Base-by-base conservation (phyloP, 2,888 invertebrate genomes). In the Acrocera orbiculus region DNA sequence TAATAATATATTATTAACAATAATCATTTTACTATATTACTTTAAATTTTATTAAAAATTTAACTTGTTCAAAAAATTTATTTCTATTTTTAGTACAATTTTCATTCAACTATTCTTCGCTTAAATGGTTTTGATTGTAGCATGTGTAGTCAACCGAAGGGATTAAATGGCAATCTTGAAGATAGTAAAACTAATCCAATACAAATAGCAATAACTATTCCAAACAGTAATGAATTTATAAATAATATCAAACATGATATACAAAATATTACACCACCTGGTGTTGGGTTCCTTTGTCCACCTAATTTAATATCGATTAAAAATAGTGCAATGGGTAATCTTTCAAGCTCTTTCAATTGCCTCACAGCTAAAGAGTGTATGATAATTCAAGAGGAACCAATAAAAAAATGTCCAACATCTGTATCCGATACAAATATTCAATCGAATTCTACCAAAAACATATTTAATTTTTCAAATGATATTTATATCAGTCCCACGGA, bases 91-190 rank as follows among this genome's bases (percentile, higher is more conserved):
- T 41, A 67, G 62, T 68, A 65, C 47, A 57, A 63, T 33, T 61
- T 65, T 4, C 74, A 74, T 51, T 63, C 67, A 20, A 62, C 65
- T 24, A 66, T 74, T 33, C 52, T 73, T 26, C 60, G 64, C 30
- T 50, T 73, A 31, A 63, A 65, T 45, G 67, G 66, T 16, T 64
- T 65, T 32, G 68, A 65, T 38, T 60, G 56, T 42, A 56, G 54
- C 40, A 55, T 72, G 43, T 65, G 67, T 46, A 71, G 68, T 66
- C 43, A 40, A 22, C n/a, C 35, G 13, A 30, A 24, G n/a, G 22
- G 22, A 10, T n/a, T n/a, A n/a, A n/a, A n/a, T n/a, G n/a, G n/a
- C n/a, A n/a, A n/a, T n/a, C n/a, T n/a, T n/a, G n/a, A n/a, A n/a
- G n/a, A n/a, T n/a, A n/a, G n/a, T n/a, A n/a, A n/a, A n/a, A n/a